These are phyloP conservation scores for Asbolus verrucosus DNA, from an alignment of 1,140 invertebrate species.

Conservation along the genomic window DNA sequence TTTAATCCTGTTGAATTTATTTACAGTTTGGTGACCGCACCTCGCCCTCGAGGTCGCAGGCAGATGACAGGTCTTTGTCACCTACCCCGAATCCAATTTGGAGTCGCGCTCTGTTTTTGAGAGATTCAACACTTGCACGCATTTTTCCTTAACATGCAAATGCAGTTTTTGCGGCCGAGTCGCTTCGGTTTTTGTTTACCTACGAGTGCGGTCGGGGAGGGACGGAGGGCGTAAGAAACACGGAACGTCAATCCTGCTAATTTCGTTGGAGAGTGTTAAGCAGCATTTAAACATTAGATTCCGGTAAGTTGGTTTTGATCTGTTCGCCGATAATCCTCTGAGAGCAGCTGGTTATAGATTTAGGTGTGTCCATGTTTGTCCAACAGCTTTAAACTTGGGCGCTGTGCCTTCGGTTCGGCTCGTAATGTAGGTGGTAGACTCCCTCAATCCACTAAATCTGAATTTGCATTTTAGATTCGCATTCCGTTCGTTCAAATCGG, in stretches of 20 bases:
- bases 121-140: no score
- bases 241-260: conserved; percentile 47
- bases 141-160: no score
- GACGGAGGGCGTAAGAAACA: conserved; percentile 9
- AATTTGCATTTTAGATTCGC: conserved; percentile 65
- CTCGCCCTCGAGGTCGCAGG: conserved; percentile 38
- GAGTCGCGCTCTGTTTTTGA: conserved; percentile 18
- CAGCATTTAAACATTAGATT: conserved; percentile 61
- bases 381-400: conserved; percentile 64
- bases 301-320: conserved; percentile 61
- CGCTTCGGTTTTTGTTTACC: not conserved
- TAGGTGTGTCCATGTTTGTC: conserved; percentile 65
- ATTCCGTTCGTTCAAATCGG: conserved; percentile 56
- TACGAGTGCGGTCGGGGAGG: no score
- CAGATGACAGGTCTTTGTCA: conserved; percentile 47
- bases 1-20: conserved; percentile 58
- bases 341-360: conserved; percentile 64
- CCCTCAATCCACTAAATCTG: conserved; percentile 54
- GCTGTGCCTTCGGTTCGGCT: conserved; percentile 3
- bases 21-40: conserved; percentile 56
- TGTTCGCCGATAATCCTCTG: conserved; percentile 62
- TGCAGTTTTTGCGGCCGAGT: no score
- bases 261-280: conserved; percentile 50
- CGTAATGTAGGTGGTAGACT: conserved; percentile 46
- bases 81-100: not conserved